Percentiles rank a stretch among this genome's conserved stretches.
Evolutionary conservation across 2,888 invertebrate species (phyloP).

Genomic region (Patella ulyssiponensis): DNA sequence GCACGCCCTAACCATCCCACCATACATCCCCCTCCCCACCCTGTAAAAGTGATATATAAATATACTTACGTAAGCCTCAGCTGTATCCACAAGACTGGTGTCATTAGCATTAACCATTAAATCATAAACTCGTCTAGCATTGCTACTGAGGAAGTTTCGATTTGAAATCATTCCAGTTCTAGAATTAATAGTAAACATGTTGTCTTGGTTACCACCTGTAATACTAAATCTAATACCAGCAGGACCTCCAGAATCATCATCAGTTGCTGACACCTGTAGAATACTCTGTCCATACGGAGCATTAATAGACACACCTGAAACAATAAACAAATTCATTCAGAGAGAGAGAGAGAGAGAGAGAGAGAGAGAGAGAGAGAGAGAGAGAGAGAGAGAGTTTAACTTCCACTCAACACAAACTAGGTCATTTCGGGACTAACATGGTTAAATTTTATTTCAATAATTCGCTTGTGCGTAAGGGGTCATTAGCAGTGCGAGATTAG

Average conservation of each 20-base stretch:
- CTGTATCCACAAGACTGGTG: constrained; percentile 29
- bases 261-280: constrained; percentile 50
- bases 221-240: constrained; percentile 38
- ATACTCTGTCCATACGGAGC: constrained; percentile 65
- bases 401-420: too few relatives aligned
- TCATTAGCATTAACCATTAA: constrained; percentile 46
- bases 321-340: not conserved
- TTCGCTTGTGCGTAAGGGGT: too few relatives aligned
- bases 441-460: too few relatives aligned
- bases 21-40: too few relatives aligned
- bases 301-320: constrained; percentile 63
- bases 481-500: too few relatives aligned
- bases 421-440: too few relatives aligned
- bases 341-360: too few relatives aligned
- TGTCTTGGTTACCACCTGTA: constrained; percentile 19
- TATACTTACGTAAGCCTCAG: constrained; percentile 39
- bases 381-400: too few relatives aligned
- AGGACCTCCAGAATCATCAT: constrained; percentile 47
- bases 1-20: too few relatives aligned
- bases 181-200: constrained; percentile 46
- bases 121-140: constrained; percentile 40
- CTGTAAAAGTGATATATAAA: not conserved
- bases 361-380: too few relatives aligned
- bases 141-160: constrained; percentile 46
- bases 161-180: constrained; percentile 55